Conservation (phyloP, 2,797 vertebrate genomes). For the Epinephelus coioides region DNA sequence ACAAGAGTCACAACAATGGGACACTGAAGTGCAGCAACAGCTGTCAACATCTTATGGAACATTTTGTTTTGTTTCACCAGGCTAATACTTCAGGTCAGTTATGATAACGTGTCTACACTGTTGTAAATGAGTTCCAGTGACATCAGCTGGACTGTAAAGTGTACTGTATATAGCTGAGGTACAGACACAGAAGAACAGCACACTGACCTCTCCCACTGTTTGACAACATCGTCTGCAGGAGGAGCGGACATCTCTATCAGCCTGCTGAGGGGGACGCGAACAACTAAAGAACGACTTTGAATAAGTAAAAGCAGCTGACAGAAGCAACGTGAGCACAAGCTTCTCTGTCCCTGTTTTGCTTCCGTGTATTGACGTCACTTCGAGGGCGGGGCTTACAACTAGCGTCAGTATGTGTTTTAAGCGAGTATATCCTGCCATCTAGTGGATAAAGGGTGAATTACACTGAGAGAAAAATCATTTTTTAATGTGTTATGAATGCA, state of each 20-base stretch:
- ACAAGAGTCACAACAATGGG: conserved; percentile 13
- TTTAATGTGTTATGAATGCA: too few species aligned
- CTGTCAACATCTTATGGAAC: not conserved
- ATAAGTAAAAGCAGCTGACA: not conserved
- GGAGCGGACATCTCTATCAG: conserved; percentile 55
- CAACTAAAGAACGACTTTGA: not conserved
- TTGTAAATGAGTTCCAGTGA: too few species aligned
- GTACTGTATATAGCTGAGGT: not conserved
- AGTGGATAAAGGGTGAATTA: not conserved
- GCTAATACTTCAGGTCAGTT: not conserved
- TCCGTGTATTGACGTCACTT: conserved; percentile 62
- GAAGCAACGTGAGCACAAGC: not conserved
- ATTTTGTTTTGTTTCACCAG: not conserved
- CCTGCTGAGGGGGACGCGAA: fast-evolving
- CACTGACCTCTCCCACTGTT: conserved; percentile 81
- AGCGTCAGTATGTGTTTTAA: fast-evolving
- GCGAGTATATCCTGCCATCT: conserved; percentile 19
- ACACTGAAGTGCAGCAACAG: not conserved
- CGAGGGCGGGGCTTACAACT: not conserved
- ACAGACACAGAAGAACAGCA: not conserved
- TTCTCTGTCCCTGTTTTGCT: conserved; percentile 23
- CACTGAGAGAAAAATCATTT: not conserved
- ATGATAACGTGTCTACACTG: not conserved
- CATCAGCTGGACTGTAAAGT: not conserved
- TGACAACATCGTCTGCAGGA: conserved; percentile 62